Base-by-base conservation (phyloP, 2,888 invertebrate species). In the Geophilus truncorum region DNA sequence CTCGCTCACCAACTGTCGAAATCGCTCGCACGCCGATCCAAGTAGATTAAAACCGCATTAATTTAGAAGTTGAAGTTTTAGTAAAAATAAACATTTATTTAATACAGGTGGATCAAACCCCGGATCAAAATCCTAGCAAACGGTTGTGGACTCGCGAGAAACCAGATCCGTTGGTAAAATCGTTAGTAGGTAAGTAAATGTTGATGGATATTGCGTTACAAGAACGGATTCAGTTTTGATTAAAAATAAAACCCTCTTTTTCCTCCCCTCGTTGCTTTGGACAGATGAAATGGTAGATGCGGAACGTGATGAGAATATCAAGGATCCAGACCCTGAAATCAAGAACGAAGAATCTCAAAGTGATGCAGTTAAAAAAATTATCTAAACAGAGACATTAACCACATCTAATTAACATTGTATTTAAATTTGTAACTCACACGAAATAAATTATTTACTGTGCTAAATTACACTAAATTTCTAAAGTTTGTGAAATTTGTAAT, bases 381-480 rank as follows among this genome's bases (percentile, higher is more conserved):
- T 70, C 9, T 28, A 23, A 70, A 28, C 1, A 28, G 1, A 62
- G 5, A 25, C 9, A 70, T 25, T 9, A 10, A 28, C 4, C n/a
- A n/a, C n/a, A n/a, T n/a, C n/a, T n/a, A n/a, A n/a, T n/a, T n/a
- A n/a, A 5, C 21, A 62, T 70, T 70, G 0, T 70, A 70, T 28
- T 28, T 70, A 25, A 25, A 70, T 23, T 70, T 70, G 70, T 70
- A 28, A 28, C n/a, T 70, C 10, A 0, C n/a, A 9, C 7, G 25
- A 28, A 70, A 70, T 70, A 70, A 70, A 70, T 70, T 70, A 70
- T 70, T 70, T 25, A 70, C n/a, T n/a, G n/a, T n/a, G n/a, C n/a
- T n/a, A n/a, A n/a, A n/a, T n/a, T n/a, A n/a, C n/a, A n/a, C n/a
- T n/a, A n/a, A n/a, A n/a, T n/a, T n/a, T n/a, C n/a, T n/a, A n/a